Evolutionary conservation across 2,797 vertebrate species (phyloP).

Genomic region (Pygocentrus nattereri): DNA sequence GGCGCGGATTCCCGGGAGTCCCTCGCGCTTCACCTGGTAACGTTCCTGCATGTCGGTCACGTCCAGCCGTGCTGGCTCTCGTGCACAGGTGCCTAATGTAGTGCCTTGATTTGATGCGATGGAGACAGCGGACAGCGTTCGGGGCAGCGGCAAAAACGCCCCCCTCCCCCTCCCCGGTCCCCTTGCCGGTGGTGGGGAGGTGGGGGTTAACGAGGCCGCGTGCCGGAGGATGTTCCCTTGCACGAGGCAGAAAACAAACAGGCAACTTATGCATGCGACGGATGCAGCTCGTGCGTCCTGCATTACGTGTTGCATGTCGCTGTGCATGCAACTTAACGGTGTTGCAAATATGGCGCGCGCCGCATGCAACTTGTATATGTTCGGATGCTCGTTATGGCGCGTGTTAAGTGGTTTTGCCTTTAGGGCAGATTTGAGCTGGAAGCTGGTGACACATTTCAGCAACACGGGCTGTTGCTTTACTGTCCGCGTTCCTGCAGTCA

Average conservation of each 20-base stretch:
- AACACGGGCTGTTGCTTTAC: too few species aligned
- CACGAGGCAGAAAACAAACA: too few species aligned
- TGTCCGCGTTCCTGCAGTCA: too few species aligned
- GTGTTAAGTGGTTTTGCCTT: too few species aligned
- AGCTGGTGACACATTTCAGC: too few species aligned
- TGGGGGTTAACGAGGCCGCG: background rate
- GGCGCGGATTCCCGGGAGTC: background rate
- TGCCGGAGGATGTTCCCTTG: too few species aligned
- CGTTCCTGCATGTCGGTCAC: constrained; percentile 3
- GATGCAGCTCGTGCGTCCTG: background rate
- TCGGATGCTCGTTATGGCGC: too few species aligned
- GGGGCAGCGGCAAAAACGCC: background rate
- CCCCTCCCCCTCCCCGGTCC: background rate
- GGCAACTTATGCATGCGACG: background rate
- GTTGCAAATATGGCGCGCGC: background rate
- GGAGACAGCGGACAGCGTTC: too few species aligned
- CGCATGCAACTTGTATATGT: too few species aligned
- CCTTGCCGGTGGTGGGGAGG: background rate
- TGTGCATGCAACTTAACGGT: background rate
- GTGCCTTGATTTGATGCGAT: background rate
- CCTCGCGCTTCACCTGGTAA: background rate
- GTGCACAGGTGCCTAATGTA: background rate
- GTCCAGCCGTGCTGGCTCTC: background rate
- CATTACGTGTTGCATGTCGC: background rate
- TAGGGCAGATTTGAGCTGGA: too few species aligned